Percentiles rank a stretch among this genome's conserved stretches.
These are phyloP conservation scores for Anguilla rostrata DNA, from an alignment of 2,113 vertebrate genomes.

Conservation along the genomic window DNA sequence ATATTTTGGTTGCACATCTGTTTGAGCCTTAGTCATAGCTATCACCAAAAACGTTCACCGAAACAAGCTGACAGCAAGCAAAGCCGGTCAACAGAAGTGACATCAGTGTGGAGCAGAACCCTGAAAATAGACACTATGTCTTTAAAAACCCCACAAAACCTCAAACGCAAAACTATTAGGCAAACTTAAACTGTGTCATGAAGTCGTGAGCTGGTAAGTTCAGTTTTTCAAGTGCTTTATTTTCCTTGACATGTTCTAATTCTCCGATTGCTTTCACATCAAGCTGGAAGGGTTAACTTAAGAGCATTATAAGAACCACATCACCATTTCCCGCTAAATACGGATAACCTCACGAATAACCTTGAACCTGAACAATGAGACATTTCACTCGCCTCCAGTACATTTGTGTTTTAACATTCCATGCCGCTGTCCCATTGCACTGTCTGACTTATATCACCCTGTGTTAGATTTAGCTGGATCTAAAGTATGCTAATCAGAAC, in stretches of 20 bases:
- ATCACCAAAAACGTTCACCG: neutral
- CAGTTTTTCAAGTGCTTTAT: neutral
- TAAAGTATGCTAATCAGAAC: constrained; percentile 78
- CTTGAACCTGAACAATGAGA: constrained; percentile 68
- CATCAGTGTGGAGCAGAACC: neutral
- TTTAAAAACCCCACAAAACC: neutral
- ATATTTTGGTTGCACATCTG: neutral
- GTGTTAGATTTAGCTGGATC: constrained; percentile 76
- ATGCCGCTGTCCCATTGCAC: constrained; percentile 52
- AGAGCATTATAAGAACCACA: neutral
- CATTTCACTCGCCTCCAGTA: constrained; percentile 60
- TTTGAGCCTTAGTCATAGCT: neutral
- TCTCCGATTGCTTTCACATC: neutral
- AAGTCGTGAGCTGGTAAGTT: neutral
- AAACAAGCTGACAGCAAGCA: neutral
- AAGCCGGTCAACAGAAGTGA: neutral
- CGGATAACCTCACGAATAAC: constrained; percentile 63
- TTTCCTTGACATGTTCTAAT: neutral
- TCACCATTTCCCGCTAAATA: constrained; percentile 12
- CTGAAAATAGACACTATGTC: neutral
- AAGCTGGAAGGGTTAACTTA: neutral
- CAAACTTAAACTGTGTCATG: neutral
- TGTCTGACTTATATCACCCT: constrained; percentile 65
- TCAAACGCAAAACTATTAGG: neutral
- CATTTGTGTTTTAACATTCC: constrained; percentile 56